Evolutionary conservation across 2,113 vertebrate genomes (phyloP).

Genomic region (Sylvia atricapilla): DNA sequence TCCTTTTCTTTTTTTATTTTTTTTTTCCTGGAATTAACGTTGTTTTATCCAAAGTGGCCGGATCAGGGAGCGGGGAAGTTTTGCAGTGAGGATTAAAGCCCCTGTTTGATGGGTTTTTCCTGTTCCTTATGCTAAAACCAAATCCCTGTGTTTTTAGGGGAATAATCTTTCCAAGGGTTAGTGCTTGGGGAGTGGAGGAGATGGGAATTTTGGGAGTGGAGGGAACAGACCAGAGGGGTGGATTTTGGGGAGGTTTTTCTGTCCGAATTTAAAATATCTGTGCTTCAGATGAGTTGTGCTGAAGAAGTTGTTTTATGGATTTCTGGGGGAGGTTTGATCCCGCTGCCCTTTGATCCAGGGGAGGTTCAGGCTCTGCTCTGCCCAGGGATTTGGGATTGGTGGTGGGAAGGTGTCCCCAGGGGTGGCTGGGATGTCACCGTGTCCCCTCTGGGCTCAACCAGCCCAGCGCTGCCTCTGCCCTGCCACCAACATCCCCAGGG

Average conservation of each 20-base stretch:
- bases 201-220: not conserved
- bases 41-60: not conserved
- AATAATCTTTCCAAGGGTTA: not conserved
- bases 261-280: fast-evolving
- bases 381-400: fast-evolving
- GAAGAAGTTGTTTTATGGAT: fast-evolving
- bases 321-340: not conserved
- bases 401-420: not conserved
- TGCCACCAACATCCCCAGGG: fast-evolving
- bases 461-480: not conserved
- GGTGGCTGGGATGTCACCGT: not conserved
- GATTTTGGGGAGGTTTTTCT: not conserved
- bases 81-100: not conserved
- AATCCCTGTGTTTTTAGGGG: not conserved
- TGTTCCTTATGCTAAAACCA: not conserved
- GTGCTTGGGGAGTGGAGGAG: not conserved
- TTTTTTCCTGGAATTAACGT: not conserved
- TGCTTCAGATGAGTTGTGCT: fast-evolving
- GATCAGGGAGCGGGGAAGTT: not conserved
- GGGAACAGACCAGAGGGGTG: fast-evolving
- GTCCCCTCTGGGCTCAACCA: not conserved
- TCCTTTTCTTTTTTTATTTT: not conserved
- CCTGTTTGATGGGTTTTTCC: fast-evolving
- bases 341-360: not conserved
- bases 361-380: not conserved